phyloP scores from a whole-genome alignment of 2,888 invertebrate genomes.

The Phorcus lineatus region DNA sequence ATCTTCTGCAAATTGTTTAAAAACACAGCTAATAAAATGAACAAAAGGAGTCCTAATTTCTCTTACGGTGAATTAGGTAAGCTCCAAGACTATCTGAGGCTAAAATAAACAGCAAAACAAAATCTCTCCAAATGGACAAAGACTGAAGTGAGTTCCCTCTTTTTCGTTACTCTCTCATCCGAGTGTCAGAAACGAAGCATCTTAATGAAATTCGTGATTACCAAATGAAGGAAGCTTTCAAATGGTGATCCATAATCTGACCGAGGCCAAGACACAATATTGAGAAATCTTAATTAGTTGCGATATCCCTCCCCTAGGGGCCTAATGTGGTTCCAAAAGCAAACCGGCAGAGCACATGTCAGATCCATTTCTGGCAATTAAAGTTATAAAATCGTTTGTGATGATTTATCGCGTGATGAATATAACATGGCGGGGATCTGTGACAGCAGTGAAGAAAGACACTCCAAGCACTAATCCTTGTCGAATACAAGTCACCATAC shows the following conservation, averaged over 20 bases:
- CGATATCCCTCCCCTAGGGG: not conserved
- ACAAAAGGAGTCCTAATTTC: too few relatives aligned
- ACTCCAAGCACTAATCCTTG: not conserved
- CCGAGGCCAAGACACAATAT: not conserved
- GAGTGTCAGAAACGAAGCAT: too few relatives aligned
- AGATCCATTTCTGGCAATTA: not conserved
- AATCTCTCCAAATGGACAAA: too few relatives aligned
- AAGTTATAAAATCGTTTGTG: constrained; percentile 1
- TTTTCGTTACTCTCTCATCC: too few relatives aligned
- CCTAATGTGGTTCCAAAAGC: not conserved
- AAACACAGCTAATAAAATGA: too few relatives aligned
- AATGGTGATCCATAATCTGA: constrained; percentile 4
- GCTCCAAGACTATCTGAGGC: too few relatives aligned
- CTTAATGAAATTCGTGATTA: not conserved
- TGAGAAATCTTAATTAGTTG: not conserved
- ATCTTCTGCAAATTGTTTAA: too few relatives aligned
- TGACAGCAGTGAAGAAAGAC: not conserved
- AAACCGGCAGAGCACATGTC: not conserved
- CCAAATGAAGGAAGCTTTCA: not conserved
- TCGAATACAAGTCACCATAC: not conserved
- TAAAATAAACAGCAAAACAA: too few relatives aligned
- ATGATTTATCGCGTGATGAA: not conserved
- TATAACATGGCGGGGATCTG: not conserved
- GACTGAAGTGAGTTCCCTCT: too few relatives aligned
- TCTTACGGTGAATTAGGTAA: too few relatives aligned